Percentiles rank a stretch among this genome's conserved stretches.
Conservation (phyloP, 2,113 vertebrate species). For the Hippolais icterina region DNA sequence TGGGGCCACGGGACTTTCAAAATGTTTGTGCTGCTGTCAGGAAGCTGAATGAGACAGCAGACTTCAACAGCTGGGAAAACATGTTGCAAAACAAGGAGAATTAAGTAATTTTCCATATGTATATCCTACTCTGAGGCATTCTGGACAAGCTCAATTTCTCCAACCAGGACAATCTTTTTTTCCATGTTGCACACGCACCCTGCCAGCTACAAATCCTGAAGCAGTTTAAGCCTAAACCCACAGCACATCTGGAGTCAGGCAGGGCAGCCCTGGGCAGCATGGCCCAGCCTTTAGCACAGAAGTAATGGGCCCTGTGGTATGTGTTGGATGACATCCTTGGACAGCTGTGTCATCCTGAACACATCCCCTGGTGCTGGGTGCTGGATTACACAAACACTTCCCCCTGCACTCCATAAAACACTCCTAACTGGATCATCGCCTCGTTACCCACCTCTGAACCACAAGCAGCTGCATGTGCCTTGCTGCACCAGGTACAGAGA, state of each 20-base stretch:
- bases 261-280: neutral
- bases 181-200: neutral
- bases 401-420: neutral
- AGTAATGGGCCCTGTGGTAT: neutral
- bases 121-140: slow-evolving; percentile 56
- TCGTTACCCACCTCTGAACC: neutral
- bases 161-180: neutral
- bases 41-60: slow-evolving; percentile 58
- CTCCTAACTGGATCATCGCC: neutral
- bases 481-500: neutral
- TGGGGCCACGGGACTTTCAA: neutral
- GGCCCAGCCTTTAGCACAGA: neutral
- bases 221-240: neutral
- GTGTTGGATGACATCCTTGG: neutral
- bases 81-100: slow-evolving; percentile 68
- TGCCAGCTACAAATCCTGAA: neutral
- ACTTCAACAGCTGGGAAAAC: slow-evolving; percentile 67
- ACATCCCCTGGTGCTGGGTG: neutral
- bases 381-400: neutral
- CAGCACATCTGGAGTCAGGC: neutral
- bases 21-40: slow-evolving; percentile 67
- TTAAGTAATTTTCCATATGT: slow-evolving; percentile 66
- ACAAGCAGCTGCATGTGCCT: neutral
- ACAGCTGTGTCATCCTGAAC: neutral
- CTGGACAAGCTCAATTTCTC: slow-evolving; percentile 38